Percentiles rank a stretch among this genome's conserved stretches.
Conservation (phyloP, 2,888 invertebrate species). For the Nycteola revayana region DNA sequence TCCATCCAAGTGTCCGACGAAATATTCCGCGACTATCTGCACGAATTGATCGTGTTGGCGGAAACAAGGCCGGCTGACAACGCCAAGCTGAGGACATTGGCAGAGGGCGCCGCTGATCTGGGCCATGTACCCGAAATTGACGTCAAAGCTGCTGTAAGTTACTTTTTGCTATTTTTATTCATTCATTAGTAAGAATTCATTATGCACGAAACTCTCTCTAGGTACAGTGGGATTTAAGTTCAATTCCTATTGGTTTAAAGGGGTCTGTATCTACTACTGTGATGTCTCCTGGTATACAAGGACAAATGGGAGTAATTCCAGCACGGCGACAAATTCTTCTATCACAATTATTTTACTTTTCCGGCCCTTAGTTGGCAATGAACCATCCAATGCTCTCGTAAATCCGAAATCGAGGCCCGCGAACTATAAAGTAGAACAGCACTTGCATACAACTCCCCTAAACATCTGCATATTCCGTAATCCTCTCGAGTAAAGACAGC, state of each 20-base stretch:
- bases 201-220: too few species aligned
- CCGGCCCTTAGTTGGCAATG: too few species aligned
- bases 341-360: too few species aligned
- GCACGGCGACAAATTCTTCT: slow-evolving; percentile 19
- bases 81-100: slow-evolving; percentile 80
- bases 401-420: too few species aligned
- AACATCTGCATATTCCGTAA: too few species aligned
- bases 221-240: neutral
- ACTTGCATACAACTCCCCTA: too few species aligned
- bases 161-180: neutral
- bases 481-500: too few species aligned
- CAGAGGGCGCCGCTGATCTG: slow-evolving; percentile 83
- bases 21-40: slow-evolving; percentile 81
- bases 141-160: slow-evolving; percentile 56
- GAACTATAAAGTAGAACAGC: too few species aligned
- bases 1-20: slow-evolving; percentile 36
- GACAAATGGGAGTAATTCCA: slow-evolving; percentile 10
- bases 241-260: too few species aligned
- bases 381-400: too few species aligned
- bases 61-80: slow-evolving; percentile 62
- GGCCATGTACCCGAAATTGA: slow-evolving; percentile 75
- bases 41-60: slow-evolving; percentile 83
- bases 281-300: slow-evolving; percentile 7
- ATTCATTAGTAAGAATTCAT: too few species aligned
- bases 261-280: neutral